Percentiles rank a stretch among this genome's conserved stretches.
Conservation (phyloP, 2,113 vertebrate genomes). For the Aspidoscelis tigris region DNA sequence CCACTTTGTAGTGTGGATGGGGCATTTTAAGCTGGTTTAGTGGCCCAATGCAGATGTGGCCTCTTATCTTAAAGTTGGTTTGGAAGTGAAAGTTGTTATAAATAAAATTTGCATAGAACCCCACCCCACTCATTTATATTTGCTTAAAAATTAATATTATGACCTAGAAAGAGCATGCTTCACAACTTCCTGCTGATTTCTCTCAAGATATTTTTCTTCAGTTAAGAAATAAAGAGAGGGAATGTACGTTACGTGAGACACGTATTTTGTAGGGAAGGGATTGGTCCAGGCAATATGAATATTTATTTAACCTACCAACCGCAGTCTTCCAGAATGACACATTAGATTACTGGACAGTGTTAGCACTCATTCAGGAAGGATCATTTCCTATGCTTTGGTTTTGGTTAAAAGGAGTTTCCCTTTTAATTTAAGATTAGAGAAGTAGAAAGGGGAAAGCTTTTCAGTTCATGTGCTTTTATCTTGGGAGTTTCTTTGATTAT, state of each 20-base stretch:
- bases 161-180: too few species aligned
- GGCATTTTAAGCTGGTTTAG: too few species aligned
- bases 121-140: too few species aligned
- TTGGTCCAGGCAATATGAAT: too few species aligned
- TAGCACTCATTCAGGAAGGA: background rate
- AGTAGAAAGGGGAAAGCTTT: background rate
- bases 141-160: too few species aligned
- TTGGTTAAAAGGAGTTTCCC: background rate
- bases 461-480: background rate
- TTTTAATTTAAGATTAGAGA: background rate
- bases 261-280: background rate
- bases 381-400: background rate
- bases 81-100: too few species aligned
- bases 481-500: slow-evolving; percentile 15
- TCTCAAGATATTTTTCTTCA: too few species aligned
- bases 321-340: background rate
- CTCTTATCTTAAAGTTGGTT: too few species aligned
- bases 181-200: too few species aligned
- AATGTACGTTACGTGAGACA: background rate
- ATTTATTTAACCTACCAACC: background rate
- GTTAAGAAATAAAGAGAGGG: background rate
- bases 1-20: too few species aligned
- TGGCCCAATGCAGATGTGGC: too few species aligned
- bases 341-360: background rate
- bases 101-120: too few species aligned